Evolutionary conservation across 1,140 invertebrate genomes (phyloP), one percentile per base, ranked within the genome.

Genomic region (Papilio xuthus): DNA sequence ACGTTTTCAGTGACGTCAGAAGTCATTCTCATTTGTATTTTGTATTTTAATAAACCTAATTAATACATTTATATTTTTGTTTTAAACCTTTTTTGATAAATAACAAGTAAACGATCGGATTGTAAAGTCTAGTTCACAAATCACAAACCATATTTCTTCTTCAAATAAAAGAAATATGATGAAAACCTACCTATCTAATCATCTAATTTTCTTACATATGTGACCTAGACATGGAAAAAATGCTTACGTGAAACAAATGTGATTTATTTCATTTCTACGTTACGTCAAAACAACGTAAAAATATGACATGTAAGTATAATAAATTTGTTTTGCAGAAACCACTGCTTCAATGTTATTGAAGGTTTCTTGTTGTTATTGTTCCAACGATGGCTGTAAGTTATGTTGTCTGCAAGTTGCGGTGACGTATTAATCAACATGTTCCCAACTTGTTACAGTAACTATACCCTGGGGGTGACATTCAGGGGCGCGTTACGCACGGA

Each of bases 341-440:
- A 67, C 26, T 67, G 26, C 6, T 15, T 26, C 23, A 13, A 67
- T 32, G 60, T 28, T 67, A 32, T 67, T 67, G 60, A 67, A 67
- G 13, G 60, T 67, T 67, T 28, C 13, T 60, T 26, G 10, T 32
- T 67, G 23, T 28, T 67, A 67, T 67, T 67, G 60, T 67, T 28
- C 60, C 15, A 28, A 2, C 23, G 56, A 60, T 13, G 56, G 60
- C 26, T 67, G 60, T 67, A 67, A 67, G 60, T 67, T 67, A 28
- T 26, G 4, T 26, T 28, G 60, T 28, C 60, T 10, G 26, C 60
- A 28, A 67, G 60, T 67, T 67, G 60, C 26, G 60, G 60, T 67
- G 60, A 67, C 60, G 60, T 67, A 60, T 67, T 67, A 67, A 67
- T 67, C 23, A 67, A 67, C 60, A 67, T 67, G 26, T 28, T 67